Conservation (phyloP, 2,113 vertebrate species). For the Nannobrachium achirus region DNA sequence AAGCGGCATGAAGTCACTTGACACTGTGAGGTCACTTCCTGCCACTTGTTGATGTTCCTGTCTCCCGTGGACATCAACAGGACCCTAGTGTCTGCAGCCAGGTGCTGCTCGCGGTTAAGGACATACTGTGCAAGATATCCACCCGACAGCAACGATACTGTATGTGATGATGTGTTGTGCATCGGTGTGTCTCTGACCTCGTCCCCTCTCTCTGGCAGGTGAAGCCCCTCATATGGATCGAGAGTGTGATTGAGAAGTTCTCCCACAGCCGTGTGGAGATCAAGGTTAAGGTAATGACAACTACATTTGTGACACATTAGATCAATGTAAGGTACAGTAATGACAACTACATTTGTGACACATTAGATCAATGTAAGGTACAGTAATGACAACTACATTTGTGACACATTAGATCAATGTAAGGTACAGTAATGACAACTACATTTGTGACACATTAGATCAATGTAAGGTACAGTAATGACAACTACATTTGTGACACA, state of each 20-base stretch:
- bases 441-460: conserved; percentile 68
- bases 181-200: conserved; percentile 51
- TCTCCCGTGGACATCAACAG: too few species aligned
- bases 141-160: conserved; percentile 12
- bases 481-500: conserved; percentile 27
- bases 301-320: conserved; percentile 49
- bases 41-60: too few species aligned
- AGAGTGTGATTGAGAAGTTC: conserved; percentile 85
- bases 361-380: conserved; percentile 87
- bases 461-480: conserved; percentile 85
- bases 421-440: conserved; percentile 77
- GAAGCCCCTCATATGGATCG: conserved; percentile 86
- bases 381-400: conserved; percentile 60
- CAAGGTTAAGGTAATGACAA: conserved; percentile 83
- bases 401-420: conserved; percentile 82
- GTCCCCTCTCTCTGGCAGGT: conserved; percentile 70
- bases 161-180: conserved; percentile 28
- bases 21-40: too few species aligned
- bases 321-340: conserved; percentile 88
- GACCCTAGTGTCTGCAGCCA: too few species aligned
- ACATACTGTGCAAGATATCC: neutral
- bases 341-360: conserved; percentile 29
- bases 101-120: too few species aligned
- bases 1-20: too few species aligned
- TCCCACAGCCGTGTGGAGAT: conserved; percentile 86